Base-by-base conservation (phyloP, 2,797 vertebrate genomes). In the Paramormyrops hopkinsi region DNA sequence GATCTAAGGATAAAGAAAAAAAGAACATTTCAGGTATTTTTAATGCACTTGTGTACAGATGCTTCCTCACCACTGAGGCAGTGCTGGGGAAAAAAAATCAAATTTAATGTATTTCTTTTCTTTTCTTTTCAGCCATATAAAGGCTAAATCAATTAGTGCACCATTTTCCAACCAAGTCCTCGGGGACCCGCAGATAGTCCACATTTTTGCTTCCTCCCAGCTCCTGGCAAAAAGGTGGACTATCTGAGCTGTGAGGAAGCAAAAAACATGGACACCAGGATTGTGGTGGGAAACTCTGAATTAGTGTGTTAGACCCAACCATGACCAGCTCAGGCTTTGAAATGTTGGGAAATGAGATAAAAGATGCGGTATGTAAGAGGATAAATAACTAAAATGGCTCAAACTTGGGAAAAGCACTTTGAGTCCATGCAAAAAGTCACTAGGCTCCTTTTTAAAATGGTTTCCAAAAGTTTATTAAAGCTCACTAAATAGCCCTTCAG, bases 1-100 rank as follows among this genome's bases (percentile, higher is more conserved):
- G 95, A 99, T 95, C 97, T 98, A 92, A 29, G 48, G n/a, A 41
- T 37, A 37, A 54, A 56, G 0, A 25, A 54, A n/a, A n/a, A 56
- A 37, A 14, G 3, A 25, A 53, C 33, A 44, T 46, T 46, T 84
- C 19, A 51, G 46, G 4, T 44, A 44, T 79, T 19, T 9, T 51
- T 22, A 25, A 85, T 51, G 82, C n/a, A 29, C 44, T 25, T 85
- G 22, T 51, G 9, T 19, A 83, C 19, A 50, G n/a, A 50, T 48
- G 73, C 37, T 41, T 79, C 33, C 37, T 79, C 73, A 44, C 2
- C 33, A 37, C 37, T n/a, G 37, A 41, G 14, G 2, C 17, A 41
- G 19, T 79, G 33, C 17, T 79, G 14, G 17, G 12, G 17, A 17
- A 14, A 12, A 12, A 76, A 19, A 44, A 59, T 59, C 4, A 44